Evolutionary conservation across 2,888 invertebrate genomes (phyloP), one percentile per base, ranked within the genome.

Genomic region (Phortica okadai): DNA sequence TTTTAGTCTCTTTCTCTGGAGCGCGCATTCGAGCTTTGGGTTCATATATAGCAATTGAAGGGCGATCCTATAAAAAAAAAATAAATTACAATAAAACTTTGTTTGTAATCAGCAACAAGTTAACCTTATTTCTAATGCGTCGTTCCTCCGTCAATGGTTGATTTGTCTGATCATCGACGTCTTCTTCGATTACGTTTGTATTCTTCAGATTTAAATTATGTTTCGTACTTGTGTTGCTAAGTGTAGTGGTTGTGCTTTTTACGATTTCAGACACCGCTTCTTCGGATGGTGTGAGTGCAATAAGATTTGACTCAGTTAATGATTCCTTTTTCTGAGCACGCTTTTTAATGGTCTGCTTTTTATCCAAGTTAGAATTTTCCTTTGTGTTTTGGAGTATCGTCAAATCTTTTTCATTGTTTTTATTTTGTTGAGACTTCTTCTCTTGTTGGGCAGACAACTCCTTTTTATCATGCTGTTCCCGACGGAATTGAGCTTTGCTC

Each of bases 1-100:
- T 70, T 45, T 45, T 10, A 45, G 7, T 10, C 6, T 45, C 45
- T 45, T 45, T 45, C 89, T 90, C 91, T 0, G 89, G 85, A 3
- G 82, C 77, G 50, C 85, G 88, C 1, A 84, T 64, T 50, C 91
- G 84, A 2, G 87, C 83, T 79, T 91, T 97, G 0, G 98, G 98
- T 83, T 97, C 95, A 91, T 98, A 98, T 82, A 98, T 96, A 78
- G 96, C 96, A 89, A 97, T 94, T 64, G 97, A 95, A 41, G 98
- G 98, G 62, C 97, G 95, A 92, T 97, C 97, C 95, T 96, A 84
- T 25, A 75, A 11, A 44, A 8, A 73, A 70, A 69, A 59, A 66
- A 64, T 33, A 74, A 74, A 72, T 66, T 44, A 42, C 10, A 74
- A 56, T 14, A 73, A 66, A 72, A 33, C 1, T 21, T 21, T n/a